Base-by-base conservation (phyloP, 2,113 vertebrate species). In the Bubalus kerabau region DNA sequence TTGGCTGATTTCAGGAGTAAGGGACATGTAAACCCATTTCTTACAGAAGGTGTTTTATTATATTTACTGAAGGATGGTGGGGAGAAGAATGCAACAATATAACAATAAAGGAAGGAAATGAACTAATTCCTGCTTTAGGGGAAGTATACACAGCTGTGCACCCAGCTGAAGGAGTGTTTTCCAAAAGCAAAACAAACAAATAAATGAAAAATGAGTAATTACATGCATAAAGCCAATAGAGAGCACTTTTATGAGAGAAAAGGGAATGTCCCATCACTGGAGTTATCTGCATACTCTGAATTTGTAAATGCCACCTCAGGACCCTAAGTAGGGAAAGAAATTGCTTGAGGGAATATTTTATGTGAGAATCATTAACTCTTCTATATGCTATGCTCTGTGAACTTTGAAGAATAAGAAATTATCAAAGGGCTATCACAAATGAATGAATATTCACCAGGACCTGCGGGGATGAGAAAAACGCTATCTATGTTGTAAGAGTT, bases 81-180 rank as follows among this genome's bases (percentile, higher is more conserved):
- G 87, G 56, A 91, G 76, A 86, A 80, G 30, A 97, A 71, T n/a
- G 76, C 19, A 59, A 71, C 91, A 32, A n/a, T 90, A 6, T 89
- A 92, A 97, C 89, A 96, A 97, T 81, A 86, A 91, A 93, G 59
- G 95, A 81, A 98, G 95, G 96, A 96, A 98, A 94, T 97, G 91
- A 97, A 89, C 48, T 40, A 89, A 95, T 87, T 97, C 93, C 96
- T 91, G 86, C 88, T 80, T 54, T 54, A 40, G 91, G 59, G 78
- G 71, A 95, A 85, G 71, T 40, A 64, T 48, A 87, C 30, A 95
- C 96, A 98, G 96, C 97, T 97, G 94, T 60, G 71, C 23, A 48
- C 83, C n/a, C 95, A 96, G 88, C 93, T 96, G 94, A 62, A 82
- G 83, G 89, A 92, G 87, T 90, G 83, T 90, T 92, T 95, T 87